Conservation (phyloP, 2,888 invertebrate genomes). For the Ectemnius lituratus region DNA sequence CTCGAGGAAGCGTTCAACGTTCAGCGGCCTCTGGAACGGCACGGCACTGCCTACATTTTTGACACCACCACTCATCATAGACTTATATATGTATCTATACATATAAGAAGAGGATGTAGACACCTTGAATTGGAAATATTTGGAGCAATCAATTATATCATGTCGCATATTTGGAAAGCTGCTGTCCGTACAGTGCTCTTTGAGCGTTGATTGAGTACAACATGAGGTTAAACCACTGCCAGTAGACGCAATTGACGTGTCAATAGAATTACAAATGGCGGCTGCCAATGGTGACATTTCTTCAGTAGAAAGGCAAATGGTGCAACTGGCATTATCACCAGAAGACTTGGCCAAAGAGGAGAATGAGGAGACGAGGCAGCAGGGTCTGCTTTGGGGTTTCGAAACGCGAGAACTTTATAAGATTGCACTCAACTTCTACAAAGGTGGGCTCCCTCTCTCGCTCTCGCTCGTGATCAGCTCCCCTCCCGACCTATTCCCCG, state of each 20-base stretch:
- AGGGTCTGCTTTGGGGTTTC: constrained; percentile 76
- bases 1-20: too few species aligned
- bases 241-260: constrained; percentile 61
- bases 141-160: too few species aligned
- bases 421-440: constrained; percentile 93
- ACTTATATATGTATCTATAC: too few species aligned
- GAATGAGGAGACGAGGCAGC: constrained; percentile 60
- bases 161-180: too few species aligned
- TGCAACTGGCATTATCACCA: constrained; percentile 62
- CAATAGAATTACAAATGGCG: constrained; percentile 72
- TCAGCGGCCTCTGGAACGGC: too few species aligned
- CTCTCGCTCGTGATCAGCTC: too few species aligned
- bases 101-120: too few species aligned
- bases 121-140: too few species aligned
- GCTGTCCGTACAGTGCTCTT: too few species aligned
- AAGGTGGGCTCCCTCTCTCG: constrained; percentile 83
- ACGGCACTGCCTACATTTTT: too few species aligned
- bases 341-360: constrained; percentile 48
- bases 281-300: constrained; percentile 65
- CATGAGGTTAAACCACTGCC: constrained; percentile 8
- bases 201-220: background rate
- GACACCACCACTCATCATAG: too few species aligned
- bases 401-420: constrained; percentile 88
- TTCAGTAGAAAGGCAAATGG: constrained; percentile 62
- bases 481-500: too few species aligned